Evolutionary conservation across 2,888 invertebrate species (phyloP).

Genomic region (Pheosia tremula): DNA sequence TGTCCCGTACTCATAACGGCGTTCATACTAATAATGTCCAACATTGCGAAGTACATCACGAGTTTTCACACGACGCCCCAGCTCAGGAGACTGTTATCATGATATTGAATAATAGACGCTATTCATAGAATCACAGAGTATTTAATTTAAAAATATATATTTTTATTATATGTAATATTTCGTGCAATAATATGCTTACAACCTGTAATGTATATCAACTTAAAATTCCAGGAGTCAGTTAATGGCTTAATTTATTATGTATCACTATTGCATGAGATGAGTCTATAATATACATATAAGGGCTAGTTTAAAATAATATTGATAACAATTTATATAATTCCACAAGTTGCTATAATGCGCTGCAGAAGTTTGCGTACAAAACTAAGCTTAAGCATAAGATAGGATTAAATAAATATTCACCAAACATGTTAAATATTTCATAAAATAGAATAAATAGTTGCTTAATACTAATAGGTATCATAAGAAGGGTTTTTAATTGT

Average conservation of each 20-base stretch:
- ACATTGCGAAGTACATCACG: slow-evolving; percentile 52
- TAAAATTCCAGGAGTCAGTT: too few relatives aligned
- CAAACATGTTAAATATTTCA: background rate
- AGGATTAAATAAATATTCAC: background rate
- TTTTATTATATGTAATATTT: slow-evolving; percentile 18
- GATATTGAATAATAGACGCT: slow-evolving; percentile 34
- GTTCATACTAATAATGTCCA: slow-evolving; percentile 46
- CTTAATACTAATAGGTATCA: background rate
- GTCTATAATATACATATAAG: too few relatives aligned
- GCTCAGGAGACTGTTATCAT: slow-evolving; percentile 48
- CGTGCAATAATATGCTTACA: background rate
- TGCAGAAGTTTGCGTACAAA: background rate
- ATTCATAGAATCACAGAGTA: slow-evolving; percentile 75
- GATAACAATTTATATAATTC: background rate
- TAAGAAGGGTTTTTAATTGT: too few relatives aligned
- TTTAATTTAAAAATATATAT: slow-evolving; percentile 72
- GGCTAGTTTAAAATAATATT: background rate
- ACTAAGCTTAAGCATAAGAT: background rate
- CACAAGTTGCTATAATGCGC: too few relatives aligned
- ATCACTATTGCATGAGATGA: too few relatives aligned
- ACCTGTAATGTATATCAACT: background rate
- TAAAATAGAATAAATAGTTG: background rate
- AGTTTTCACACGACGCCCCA: slow-evolving; percentile 59
- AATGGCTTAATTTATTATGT: too few relatives aligned
- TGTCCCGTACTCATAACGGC: slow-evolving; percentile 59